Evolutionary conservation across 1,140 invertebrate species (phyloP), one percentile per base, ranked within the genome.

Genomic region (Riptortus pedestris): DNA sequence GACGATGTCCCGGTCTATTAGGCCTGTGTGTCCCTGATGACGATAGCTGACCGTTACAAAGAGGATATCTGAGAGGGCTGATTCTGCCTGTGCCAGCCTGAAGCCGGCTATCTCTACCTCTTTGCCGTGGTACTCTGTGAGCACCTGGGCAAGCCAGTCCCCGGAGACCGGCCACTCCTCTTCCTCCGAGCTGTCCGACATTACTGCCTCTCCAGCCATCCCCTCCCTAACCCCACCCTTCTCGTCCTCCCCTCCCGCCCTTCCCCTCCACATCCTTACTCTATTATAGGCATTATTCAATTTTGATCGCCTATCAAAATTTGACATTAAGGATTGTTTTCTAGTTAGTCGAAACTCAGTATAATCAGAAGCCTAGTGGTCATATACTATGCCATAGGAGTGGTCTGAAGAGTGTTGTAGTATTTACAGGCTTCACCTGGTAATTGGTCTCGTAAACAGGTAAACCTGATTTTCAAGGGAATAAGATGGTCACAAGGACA

Each of bases 31-130:
- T 68, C 67, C 75, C 64, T 65, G 72, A 67, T 20, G 67, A 64
- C 29, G 68, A 67, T 82, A 83, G 63, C 78, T 75, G 16, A 82
- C 78, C 47, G 69, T 72, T 4, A 83, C 80, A 5, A 81, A 81
- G 48, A 83, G 73, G 27, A 85, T 81, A 70, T 84, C 81, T 69
- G 80, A 81, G 24, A 85, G 76, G 1, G 80, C 80, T 64, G 78
- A 79, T 67, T 83, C 81, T n/a, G 78, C 78, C 20, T 78, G 74
- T 33, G 60, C 64, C 24, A 70, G 58, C 20, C 57, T 33, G 63
- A 52, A 63, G 61, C 63, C 63, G 16, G 76, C 66, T 29, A 81
- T 73, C 14, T 70, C 70, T 2, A 79, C 74, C 59, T 74, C 67
- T 1, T 74, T 66, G 4, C 71, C 72, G 71, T 82, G 78, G 69